These are phyloP conservation scores for Labia minor DNA, from an alignment of 2,888 invertebrate genomes.

Conservation along the genomic window DNA sequence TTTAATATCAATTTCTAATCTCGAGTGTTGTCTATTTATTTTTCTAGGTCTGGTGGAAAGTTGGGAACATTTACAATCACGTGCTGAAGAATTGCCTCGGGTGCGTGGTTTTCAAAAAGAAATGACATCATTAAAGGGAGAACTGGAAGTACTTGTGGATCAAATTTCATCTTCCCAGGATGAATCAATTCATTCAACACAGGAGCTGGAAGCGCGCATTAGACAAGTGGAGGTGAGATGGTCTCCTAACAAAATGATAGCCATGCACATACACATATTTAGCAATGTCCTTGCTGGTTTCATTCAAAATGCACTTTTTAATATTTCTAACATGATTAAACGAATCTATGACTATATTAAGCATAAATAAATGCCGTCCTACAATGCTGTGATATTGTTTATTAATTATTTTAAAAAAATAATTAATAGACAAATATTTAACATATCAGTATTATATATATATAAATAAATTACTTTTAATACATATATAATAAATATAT, in stretches of 20 bases:
- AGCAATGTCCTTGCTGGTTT: too few relatives aligned
- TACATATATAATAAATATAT: too few relatives aligned
- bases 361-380: neutral
- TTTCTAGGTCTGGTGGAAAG: conserved; percentile 38
- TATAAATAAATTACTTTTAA: too few relatives aligned
- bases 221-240: conserved; percentile 37
- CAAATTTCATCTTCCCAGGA: conserved; percentile 24
- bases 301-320: too few relatives aligned
- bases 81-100: conserved; percentile 36
- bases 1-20: too few relatives aligned
- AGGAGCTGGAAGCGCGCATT: conserved; percentile 36
- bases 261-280: neutral
- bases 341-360: neutral
- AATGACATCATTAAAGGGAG: conserved; percentile 34
- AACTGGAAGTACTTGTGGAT: conserved; percentile 31
- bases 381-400: neutral
- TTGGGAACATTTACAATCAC: conserved; percentile 42
- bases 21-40: too few relatives aligned
- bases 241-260: neutral
- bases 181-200: conserved; percentile 2
- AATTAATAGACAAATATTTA: too few relatives aligned
- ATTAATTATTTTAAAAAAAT: too few relatives aligned
- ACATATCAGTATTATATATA: too few relatives aligned
- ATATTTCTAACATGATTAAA: too few relatives aligned
- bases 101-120: conserved; percentile 33